Conservation (phyloP, 2,797 vertebrate species). For the Sparidentex hasta region DNA sequence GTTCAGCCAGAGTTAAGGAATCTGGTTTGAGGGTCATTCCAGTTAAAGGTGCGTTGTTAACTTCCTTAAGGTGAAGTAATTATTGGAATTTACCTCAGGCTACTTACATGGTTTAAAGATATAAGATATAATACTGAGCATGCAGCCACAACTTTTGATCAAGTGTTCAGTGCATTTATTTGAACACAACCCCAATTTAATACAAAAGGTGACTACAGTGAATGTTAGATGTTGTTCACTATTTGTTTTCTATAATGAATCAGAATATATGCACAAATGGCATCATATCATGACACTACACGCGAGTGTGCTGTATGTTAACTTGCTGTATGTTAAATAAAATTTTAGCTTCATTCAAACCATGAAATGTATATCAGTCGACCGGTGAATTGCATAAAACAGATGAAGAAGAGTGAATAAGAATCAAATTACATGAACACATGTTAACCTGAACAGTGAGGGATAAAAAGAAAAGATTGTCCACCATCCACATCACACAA, state of each 20-base stretch:
- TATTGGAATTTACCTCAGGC: not conserved
- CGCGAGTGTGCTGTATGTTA: not conserved
- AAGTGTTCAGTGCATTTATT: not conserved
- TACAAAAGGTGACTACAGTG: not conserved
- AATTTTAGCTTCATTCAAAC: not conserved
- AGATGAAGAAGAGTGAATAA: not conserved
- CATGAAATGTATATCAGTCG: not conserved
- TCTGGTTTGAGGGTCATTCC: not conserved
- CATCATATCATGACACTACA: not conserved
- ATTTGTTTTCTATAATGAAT: not conserved
- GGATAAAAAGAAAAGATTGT: not conserved
- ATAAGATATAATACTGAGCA: not conserved
- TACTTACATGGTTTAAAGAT: not conserved
- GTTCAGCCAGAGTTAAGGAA: not conserved
- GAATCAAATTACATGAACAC: not conserved
- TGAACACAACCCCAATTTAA: not conserved
- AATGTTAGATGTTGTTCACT: not conserved
- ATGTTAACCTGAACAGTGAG: not conserved
- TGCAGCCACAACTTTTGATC: not conserved
- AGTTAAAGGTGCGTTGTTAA: not conserved
- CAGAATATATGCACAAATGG: not conserved
- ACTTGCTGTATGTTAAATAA: not conserved
- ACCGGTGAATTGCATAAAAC: not conserved
- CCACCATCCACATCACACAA: not conserved
- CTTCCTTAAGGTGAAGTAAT: too few species aligned